Evolutionary conservation across 2,888 invertebrate species (phyloP), one percentile per base, ranked within the genome.

Genomic region (Unio delphinus): DNA sequence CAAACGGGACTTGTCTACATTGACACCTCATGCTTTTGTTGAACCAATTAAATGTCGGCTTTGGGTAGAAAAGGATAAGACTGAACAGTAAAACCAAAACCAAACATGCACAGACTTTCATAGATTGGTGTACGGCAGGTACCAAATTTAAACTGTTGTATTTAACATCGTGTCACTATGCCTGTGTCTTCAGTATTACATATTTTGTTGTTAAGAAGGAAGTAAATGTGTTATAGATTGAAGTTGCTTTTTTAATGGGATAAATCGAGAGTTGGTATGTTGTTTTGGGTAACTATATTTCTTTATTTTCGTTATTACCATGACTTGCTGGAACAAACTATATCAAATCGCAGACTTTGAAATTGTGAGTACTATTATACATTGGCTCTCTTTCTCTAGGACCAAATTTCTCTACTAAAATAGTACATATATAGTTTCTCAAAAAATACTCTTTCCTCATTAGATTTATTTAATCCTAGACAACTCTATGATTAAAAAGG

Each of bases 1-100:
- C 83, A 96, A 96, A 89, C 98, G 98, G 98, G 96, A 98, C 92
- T 92, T 98, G 78, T 95, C 95, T 18, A 95, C 96, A 54, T 94
- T 98, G 81, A 97, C 97, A 45, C 95, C 97, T 18, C 94, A 96
- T 89, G 98, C 98, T 91, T 98, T 98, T 92, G 92, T 98, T 82
- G 94, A 95, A 85, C 95, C 95, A 84, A 92, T 95, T 81, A 91
- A 95, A 75, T 93, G 93, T 81, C 91, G 95, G 81, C 90, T 92
- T 76, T 85, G 89, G n/a, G 75, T 86, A 55, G 80, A 93, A 92
- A 92, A 92, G 72, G 91, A 92, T 69, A 90, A 92, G 34, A 92
- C 92, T 61, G 93, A 93, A 94, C 94, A 93, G 94, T 96, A 76
- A 93, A 0, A 23, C 23, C 23, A 28, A 30, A 30, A 5, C 94